Percentiles rank a stretch among this genome's conserved stretches.
phyloP scores from a whole-genome alignment of 2,113 vertebrate genomes.

The Sorex fumeus region DNA sequence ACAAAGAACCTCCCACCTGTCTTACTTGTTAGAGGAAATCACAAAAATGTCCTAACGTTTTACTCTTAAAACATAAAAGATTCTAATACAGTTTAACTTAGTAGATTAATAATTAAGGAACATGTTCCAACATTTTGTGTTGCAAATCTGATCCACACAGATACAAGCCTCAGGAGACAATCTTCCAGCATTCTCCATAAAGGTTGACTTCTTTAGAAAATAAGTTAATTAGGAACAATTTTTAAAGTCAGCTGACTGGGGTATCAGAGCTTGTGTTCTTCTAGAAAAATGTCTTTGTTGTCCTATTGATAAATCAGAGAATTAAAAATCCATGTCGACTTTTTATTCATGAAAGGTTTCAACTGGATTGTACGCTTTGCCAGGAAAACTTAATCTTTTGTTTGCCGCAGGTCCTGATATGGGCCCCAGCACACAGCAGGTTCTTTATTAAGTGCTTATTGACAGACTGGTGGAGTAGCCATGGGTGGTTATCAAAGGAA shows the following conservation, averaged over 20 bases:
- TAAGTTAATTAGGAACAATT: not conserved
- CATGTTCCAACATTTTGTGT: not conserved
- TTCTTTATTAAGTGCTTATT: constrained; percentile 57
- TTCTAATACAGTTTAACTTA: constrained; percentile 65
- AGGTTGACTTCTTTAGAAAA: constrained; percentile 24
- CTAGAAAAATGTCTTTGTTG: constrained; percentile 22
- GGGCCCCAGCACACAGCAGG: constrained; percentile 32
- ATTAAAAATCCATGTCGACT: constrained; percentile 45
- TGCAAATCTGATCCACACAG: constrained; percentile 46
- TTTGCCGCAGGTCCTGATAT: not conserved
- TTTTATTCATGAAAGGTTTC: constrained; percentile 1
- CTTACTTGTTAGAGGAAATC: constrained; percentile 97
- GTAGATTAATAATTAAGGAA: constrained; percentile 58
- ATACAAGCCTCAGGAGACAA: constrained; percentile 15
- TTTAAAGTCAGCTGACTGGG: not conserved
- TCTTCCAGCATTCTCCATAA: not conserved
- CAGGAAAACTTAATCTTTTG: constrained; percentile 29
- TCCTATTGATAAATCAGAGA: constrained; percentile 61
- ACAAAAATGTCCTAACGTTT: constrained; percentile 98
- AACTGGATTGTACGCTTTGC: not conserved
- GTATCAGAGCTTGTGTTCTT: constrained; percentile 32
- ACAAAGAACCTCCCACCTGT: constrained; percentile 96
- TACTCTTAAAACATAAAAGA: constrained; percentile 91
- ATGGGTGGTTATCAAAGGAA: constrained; percentile 63
- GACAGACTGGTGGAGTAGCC: not conserved